Conservation (phyloP, 2,113 vertebrate genomes). For the Peromyscus maniculatus region DNA sequence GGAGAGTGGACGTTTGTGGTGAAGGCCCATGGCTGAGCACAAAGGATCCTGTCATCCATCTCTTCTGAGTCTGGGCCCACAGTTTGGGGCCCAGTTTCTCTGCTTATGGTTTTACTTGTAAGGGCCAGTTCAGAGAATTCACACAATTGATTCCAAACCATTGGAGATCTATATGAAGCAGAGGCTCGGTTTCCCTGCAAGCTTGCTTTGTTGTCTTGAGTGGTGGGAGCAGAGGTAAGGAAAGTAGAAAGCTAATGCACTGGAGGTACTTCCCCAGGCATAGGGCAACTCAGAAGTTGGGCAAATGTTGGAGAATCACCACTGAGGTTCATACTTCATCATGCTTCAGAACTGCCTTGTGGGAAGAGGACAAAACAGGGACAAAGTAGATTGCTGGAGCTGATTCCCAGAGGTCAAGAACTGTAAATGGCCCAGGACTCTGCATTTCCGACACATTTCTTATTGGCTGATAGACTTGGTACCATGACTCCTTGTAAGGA, state of each 20-base stretch:
- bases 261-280: background rate
- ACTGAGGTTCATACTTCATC: background rate
- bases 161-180: background rate
- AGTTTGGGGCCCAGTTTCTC: background rate
- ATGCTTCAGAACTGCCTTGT: background rate
- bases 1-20: background rate
- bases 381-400: background rate
- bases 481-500: background rate
- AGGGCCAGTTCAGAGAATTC: background rate
- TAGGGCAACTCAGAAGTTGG: background rate
- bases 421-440: background rate
- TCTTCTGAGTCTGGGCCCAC: background rate
- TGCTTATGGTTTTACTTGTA: background rate
- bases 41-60: background rate
- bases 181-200: background rate
- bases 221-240: background rate
- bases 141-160: background rate
- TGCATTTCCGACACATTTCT: background rate
- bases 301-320: background rate
- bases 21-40: background rate
- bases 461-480: background rate
- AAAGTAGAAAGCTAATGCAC: background rate
- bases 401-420: background rate
- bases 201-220: background rate
- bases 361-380: too few relatives aligned